Conservation (phyloP, 2,113 vertebrate genomes). For the Dromiciops gliroides region DNA sequence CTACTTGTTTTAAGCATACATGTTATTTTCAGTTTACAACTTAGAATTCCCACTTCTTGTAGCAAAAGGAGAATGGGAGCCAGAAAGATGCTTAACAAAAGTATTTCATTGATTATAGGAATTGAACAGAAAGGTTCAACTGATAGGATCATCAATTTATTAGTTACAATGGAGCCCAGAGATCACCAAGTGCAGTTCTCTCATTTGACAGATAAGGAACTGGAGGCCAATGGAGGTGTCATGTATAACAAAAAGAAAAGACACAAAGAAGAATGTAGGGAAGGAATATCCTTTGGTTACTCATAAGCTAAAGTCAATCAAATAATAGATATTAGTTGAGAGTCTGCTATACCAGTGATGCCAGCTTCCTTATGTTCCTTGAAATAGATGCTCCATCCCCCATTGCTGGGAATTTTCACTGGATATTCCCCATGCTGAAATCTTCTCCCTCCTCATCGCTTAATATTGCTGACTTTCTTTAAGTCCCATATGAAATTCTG, state of each 20-base stretch:
- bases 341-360: background rate
- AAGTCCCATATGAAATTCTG: background rate
- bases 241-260: too few species aligned
- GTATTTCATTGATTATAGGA: background rate
- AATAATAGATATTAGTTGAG: background rate
- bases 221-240: background rate
- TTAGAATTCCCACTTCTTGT: background rate
- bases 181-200: background rate
- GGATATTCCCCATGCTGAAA: background rate
- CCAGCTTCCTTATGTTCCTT: background rate
- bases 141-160: background rate
- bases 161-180: background rate
- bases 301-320: background rate
- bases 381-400: background rate
- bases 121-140: background rate
- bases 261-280: background rate
- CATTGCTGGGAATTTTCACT: background rate
- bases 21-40: background rate
- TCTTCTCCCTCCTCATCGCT: background rate
- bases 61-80: background rate
- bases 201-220: background rate
- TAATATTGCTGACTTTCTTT: background rate
- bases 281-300: background rate
- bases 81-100: background rate
- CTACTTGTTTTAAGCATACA: background rate